Conservation (phyloP, 1,140 invertebrate species). For the Aethina tumida region DNA sequence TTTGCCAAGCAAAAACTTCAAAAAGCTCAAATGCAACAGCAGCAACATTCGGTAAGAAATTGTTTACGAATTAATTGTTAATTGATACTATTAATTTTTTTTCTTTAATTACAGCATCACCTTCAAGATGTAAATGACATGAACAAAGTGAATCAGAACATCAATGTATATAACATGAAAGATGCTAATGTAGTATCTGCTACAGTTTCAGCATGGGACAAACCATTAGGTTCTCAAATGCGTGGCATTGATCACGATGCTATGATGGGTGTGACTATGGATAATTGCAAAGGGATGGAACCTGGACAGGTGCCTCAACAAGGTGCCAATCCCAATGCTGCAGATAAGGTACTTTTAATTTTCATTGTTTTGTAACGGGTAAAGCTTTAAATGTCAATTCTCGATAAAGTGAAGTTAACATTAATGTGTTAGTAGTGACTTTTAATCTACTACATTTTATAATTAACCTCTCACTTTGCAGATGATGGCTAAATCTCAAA, state of each 20-base stretch:
- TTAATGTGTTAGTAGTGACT: background rate
- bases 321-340: conserved; percentile 48
- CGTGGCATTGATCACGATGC: conserved; percentile 31
- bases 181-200: conserved; percentile 43
- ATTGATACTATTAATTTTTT: too few relatives aligned
- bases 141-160: conserved; percentile 36
- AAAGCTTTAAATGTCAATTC: background rate
- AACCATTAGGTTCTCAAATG: conserved; percentile 60
- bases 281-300: conserved; percentile 35
- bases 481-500: conserved; percentile 28
- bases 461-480: conserved; percentile 9
- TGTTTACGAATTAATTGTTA: too few relatives aligned
- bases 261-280: conserved; percentile 34
- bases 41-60: conserved; percentile 19
- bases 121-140: conserved; percentile 36
- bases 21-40: conserved; percentile 38
- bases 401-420: too few relatives aligned
- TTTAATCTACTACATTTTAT: background rate
- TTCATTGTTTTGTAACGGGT: conserved; percentile 3
- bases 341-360: conserved; percentile 21
- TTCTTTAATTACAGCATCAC: too few relatives aligned
- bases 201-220: conserved; percentile 68
- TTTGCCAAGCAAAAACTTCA: conserved; percentile 60
- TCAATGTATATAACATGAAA: conserved; percentile 35
- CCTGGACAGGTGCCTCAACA: conserved; percentile 40